These are phyloP conservation scores for Sesamia nonagrioides DNA, from an alignment of 1,140 invertebrate genomes.

Conservation along the genomic window DNA sequence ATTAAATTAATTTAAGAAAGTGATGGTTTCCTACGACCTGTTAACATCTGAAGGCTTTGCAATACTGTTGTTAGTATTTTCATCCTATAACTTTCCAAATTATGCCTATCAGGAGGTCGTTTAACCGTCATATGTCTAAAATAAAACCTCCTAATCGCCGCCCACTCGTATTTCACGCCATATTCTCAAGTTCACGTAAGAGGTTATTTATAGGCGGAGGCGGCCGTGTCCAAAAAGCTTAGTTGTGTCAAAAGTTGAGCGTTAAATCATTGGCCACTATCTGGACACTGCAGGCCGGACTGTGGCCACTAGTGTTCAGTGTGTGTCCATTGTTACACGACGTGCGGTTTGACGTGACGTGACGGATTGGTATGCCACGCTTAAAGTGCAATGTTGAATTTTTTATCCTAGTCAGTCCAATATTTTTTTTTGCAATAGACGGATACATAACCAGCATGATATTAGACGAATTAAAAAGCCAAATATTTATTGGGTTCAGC, in stretches of 20 bases:
- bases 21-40: too few relatives aligned
- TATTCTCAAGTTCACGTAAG: slow-evolving; percentile 72
- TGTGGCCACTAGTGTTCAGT: slow-evolving; percentile 72
- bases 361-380: not conserved
- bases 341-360: slow-evolving; percentile 35
- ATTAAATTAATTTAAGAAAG: too few relatives aligned
- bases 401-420: too few relatives aligned
- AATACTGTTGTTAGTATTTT: too few relatives aligned
- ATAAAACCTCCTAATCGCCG: slow-evolving; percentile 27
- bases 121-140: not conserved
- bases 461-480: too few relatives aligned
- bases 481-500: too few relatives aligned
- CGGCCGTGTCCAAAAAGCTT: slow-evolving; percentile 84
- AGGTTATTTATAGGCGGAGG: slow-evolving; percentile 84
- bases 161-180: slow-evolving; percentile 50
- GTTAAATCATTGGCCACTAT: slow-evolving; percentile 87
- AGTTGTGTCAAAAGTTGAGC: slow-evolving; percentile 86
- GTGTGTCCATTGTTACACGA: slow-evolving; percentile 67
- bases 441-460: too few relatives aligned
- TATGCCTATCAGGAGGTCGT: not conserved
- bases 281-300: slow-evolving; percentile 83
- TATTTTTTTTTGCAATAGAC: too few relatives aligned
- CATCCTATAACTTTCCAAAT: not conserved
- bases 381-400: too few relatives aligned
- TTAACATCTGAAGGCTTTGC: too few relatives aligned